These are phyloP conservation scores for Motacilla alba DNA, from an alignment of 2,113 vertebrate species.

Conservation along the genomic window DNA sequence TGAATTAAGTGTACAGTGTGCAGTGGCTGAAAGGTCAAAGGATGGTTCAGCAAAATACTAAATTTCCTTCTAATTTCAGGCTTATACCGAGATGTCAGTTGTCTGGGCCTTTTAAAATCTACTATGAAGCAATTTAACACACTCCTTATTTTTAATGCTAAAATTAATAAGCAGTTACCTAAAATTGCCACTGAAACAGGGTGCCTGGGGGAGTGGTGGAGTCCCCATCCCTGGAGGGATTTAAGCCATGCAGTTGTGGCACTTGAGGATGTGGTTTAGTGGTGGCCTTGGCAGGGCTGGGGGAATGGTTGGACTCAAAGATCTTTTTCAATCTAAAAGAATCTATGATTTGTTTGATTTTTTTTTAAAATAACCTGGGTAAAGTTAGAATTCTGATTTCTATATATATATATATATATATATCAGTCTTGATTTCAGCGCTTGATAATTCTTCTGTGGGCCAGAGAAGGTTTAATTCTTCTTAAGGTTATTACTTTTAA, in stretches of 20 bases:
- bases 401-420: neutral
- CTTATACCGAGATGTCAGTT: neutral
- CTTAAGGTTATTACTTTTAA: neutral
- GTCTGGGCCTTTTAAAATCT: neutral
- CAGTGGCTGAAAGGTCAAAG: neutral
- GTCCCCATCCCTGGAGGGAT: neutral
- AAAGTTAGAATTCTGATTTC: neutral
- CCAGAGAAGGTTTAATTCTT: neutral
- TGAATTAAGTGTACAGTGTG: neutral
- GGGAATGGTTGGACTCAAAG: neutral
- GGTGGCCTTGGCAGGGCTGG: neutral
- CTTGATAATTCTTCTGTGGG: neutral
- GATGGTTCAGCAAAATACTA: neutral
- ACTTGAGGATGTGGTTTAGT: neutral
- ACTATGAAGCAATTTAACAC: neutral
- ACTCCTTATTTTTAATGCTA: neutral
- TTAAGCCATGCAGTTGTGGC: neutral
- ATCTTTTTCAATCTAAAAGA: neutral
- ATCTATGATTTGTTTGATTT: neutral
- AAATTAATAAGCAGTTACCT: neutral
- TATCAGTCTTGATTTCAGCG: neutral
- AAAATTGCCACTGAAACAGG: neutral
- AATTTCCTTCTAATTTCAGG: neutral
- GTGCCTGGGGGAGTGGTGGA: neutral
- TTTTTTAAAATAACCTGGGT: neutral